Base-by-base conservation (phyloP, 35 echinoderm and acorn worm species). In the Chiridota heheva region DNA sequence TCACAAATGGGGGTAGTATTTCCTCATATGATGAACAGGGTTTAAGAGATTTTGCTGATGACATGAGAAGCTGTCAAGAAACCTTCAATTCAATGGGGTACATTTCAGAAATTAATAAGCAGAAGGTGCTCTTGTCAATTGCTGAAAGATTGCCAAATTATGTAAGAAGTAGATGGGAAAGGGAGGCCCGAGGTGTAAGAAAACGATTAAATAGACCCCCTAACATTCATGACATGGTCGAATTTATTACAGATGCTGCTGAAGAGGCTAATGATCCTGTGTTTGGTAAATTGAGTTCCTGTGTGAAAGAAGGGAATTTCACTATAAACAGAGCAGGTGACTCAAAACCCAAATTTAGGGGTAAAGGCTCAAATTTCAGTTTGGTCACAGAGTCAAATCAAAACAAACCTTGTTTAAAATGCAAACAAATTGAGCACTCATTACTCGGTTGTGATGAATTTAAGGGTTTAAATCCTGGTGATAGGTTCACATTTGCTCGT, bases 281-380 rank as follows among this genome's bases (percentile, higher is more conserved):
- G 32, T n/a, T 51, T 83, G 80, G 80, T 16, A 48, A 49, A 1
- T 69, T 48, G 49, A 80, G 25, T 42, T 24, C 3, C 7, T 36
- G 45, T 12, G 43, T 37, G 3, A 62, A 28, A 41, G 53, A 42
- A 3, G 39, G 59, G 60, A 62, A 60, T 37, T 33, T n/a, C n/a
- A 60, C 28, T 40, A 4, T 58, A 53, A 25, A 25, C 5, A 17
- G 70, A 33, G 18, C 70, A 73, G n/a, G 29, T n/a, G 22, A n/a
- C n/a, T n/a, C 48, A 53, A 22, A 10, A 13, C 22, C 43, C 17
- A 73, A 26, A 17, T 35, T 35, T 77, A 77, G 73, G 51, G 58
- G 42, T 38, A 78, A 41, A 29, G 74, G 74, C 24, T 59, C 51
- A 39, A 78, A n/a, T 60, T 78, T 78, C 51, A 78, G 42, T 81